These are phyloP conservation scores for Sphaerophoria rueppellii DNA, from an alignment of 2,888 invertebrate genomes.

Conservation along the genomic window DNA sequence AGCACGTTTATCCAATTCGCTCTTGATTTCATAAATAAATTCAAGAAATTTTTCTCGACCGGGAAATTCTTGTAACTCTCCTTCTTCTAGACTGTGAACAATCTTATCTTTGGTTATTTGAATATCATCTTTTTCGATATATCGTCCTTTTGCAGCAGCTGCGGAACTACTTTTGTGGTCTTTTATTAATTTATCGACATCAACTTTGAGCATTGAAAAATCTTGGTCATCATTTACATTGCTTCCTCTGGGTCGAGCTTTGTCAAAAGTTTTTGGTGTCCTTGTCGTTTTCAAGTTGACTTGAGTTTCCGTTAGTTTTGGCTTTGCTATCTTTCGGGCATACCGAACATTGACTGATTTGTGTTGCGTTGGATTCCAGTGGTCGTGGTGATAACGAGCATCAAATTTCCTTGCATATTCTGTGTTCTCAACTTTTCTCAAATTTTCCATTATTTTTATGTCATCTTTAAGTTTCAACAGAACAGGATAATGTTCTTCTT, in stretches of 20 bases:
- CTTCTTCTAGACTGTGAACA: constrained; percentile 76
- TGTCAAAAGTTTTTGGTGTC: constrained; percentile 76
- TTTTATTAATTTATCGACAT: constrained; percentile 76
- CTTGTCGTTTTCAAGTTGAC: not conserved
- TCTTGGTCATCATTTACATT: constrained; percentile 75
- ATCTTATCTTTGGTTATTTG: constrained; percentile 73
- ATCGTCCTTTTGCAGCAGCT: not conserved
- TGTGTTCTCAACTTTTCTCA: constrained; percentile 76
- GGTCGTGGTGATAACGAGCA: constrained; percentile 80
- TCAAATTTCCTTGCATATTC: constrained; percentile 77
- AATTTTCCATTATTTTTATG: constrained; percentile 75
- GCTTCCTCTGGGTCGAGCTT: constrained; percentile 77
- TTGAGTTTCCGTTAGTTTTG: constrained; percentile 70
- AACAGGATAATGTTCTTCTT: constrained; percentile 74
- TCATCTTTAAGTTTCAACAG: constrained; percentile 76
- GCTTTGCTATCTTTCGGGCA: constrained; percentile 76
- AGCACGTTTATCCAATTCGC: constrained; percentile 58
- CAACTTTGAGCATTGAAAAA: constrained; percentile 75
- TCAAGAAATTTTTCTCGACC: constrained; percentile 78
- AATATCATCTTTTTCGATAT: not conserved
- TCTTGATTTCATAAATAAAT: constrained; percentile 77
- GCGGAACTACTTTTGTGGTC: constrained; percentile 68
- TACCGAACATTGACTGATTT: constrained; percentile 79
- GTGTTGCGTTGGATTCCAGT: constrained; percentile 78
- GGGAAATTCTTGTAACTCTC: constrained; percentile 77